phyloP scores from a whole-genome alignment of 2,888 invertebrate genomes.

The Campoplex nolae region DNA sequence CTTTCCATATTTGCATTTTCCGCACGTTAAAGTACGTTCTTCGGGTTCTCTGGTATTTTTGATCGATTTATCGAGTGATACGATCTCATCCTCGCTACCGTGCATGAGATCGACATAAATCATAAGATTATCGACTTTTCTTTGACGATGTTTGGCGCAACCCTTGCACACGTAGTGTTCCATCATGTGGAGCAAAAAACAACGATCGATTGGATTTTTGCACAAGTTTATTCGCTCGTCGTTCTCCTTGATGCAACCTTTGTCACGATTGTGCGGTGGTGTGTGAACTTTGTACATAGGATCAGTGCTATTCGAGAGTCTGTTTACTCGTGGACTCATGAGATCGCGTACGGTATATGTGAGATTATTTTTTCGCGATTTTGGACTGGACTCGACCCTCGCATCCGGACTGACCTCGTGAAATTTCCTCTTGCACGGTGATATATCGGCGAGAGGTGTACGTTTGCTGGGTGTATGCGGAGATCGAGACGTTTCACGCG shows the following conservation, averaged over 20 bases:
- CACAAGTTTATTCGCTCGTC: slow-evolving; percentile 42
- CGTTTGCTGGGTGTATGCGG: slow-evolving; percentile 72
- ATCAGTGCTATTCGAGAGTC: slow-evolving; percentile 68
- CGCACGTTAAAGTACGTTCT: slow-evolving; percentile 76
- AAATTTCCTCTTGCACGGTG: slow-evolving; percentile 67
- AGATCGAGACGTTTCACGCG: slow-evolving; percentile 41
- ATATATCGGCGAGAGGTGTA: slow-evolving; percentile 74
- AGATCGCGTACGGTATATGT: slow-evolving; percentile 69
- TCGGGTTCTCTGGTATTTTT: slow-evolving; percentile 75
- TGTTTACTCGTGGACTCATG: slow-evolving; percentile 65
- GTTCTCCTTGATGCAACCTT: slow-evolving; percentile 8
- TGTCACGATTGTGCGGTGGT: slow-evolving; percentile 61
- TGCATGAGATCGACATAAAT: slow-evolving; percentile 77
- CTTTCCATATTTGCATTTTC: slow-evolving; percentile 75
- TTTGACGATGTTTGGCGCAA: slow-evolving; percentile 76
- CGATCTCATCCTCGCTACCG: slow-evolving; percentile 64
- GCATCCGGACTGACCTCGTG: slow-evolving; percentile 58
- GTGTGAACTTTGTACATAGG: slow-evolving; percentile 70
- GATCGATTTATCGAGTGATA: slow-evolving; percentile 73
- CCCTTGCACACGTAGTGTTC: slow-evolving; percentile 77
- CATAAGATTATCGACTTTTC: slow-evolving; percentile 79
- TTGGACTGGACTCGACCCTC: slow-evolving; percentile 34
- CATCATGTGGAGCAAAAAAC: slow-evolving; percentile 76
- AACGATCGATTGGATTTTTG: slow-evolving; percentile 78
- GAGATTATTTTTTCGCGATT: slow-evolving; percentile 34